Conservation (phyloP, 2,888 invertebrate genomes). For the Dromius quadrimaculatus region DNA sequence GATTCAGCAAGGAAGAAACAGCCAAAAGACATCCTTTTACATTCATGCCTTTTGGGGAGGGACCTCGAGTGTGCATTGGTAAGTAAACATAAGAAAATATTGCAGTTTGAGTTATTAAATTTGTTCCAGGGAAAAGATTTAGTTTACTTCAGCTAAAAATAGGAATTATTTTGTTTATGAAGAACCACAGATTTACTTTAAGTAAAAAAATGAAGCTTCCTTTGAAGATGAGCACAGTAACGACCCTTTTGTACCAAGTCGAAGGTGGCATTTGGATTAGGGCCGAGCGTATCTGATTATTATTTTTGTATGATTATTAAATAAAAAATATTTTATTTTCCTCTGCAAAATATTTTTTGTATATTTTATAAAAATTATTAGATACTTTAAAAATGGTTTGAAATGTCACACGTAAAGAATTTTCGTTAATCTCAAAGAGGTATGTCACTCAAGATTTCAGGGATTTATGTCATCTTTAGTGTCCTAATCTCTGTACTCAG, state of each 20-base stretch:
- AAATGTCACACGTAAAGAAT: slow-evolving; percentile 16
- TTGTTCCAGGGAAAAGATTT: slow-evolving; percentile 36
- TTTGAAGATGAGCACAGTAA: slow-evolving; percentile 12
- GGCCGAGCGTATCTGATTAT: slow-evolving; percentile 2
- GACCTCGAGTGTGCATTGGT: too few relatives aligned
- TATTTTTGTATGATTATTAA: too few relatives aligned
- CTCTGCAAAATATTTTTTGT: too few relatives aligned
- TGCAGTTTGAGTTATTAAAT: too few relatives aligned
- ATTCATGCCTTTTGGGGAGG: too few relatives aligned
- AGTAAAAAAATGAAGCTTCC: slow-evolving; percentile 36
- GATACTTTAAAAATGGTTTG: slow-evolving; percentile 16
- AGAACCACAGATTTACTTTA: slow-evolving; percentile 28
- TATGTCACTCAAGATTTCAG: slow-evolving; percentile 30
- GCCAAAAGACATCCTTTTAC: too few relatives aligned
- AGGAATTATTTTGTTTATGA: slow-evolving; percentile 22
- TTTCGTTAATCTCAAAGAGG: slow-evolving; percentile 25
- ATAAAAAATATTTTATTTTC: not conserved
- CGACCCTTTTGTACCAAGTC: not conserved
- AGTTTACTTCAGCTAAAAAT: slow-evolving; percentile 41
- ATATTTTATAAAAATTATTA: not conserved
- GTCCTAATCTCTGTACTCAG: slow-evolving; percentile 28
- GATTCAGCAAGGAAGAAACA: too few relatives aligned
- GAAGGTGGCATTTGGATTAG: slow-evolving; percentile 41
- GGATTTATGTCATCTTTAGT: slow-evolving; percentile 42
- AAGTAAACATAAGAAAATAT: too few relatives aligned